These are phyloP conservation scores for Actinostola sp. DNA, from an alignment of 92 coral and sea anemone genomes.

Conservation along the genomic window DNA sequence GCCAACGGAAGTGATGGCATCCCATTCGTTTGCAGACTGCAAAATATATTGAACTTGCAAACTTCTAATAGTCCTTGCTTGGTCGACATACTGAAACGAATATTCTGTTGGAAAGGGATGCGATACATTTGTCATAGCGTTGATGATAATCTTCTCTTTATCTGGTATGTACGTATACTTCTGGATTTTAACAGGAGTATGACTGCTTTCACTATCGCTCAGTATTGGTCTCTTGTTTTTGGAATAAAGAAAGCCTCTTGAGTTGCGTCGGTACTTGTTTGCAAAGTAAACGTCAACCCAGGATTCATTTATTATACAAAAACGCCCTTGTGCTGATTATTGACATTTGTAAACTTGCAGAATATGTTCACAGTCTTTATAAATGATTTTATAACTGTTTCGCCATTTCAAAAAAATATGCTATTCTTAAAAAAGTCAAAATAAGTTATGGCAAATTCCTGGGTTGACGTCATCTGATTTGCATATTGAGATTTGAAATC, in stretches of 20 bases:
- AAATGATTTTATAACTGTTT: no score
- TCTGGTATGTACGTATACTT: background rate
- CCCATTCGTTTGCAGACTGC: background rate
- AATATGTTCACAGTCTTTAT: no score
- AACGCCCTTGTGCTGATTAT: no score
- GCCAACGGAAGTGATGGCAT: background rate
- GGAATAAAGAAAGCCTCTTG: background rate
- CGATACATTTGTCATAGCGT: background rate
- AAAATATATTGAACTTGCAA: background rate
- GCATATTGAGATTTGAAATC: no score
- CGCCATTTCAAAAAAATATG: no score
- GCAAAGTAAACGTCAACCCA: background rate
- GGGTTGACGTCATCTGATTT: no score
- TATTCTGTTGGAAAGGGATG: background rate
- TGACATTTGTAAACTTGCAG: no score
- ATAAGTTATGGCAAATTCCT: no score
- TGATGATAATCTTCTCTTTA: background rate
- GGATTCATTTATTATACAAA: no score
- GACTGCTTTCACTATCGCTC: background rate
- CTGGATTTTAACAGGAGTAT: background rate
- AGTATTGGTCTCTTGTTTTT: background rate
- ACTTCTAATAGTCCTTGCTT: background rate
- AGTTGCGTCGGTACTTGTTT: background rate
- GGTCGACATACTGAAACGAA: background rate
- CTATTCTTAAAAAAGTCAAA: no score